A percentile compares a stretch with the other conserved stretches of the same genome.
phyloP scores from a whole-genome alignment of 2,888 invertebrate genomes.

The Calliphora vomitoria region DNA sequence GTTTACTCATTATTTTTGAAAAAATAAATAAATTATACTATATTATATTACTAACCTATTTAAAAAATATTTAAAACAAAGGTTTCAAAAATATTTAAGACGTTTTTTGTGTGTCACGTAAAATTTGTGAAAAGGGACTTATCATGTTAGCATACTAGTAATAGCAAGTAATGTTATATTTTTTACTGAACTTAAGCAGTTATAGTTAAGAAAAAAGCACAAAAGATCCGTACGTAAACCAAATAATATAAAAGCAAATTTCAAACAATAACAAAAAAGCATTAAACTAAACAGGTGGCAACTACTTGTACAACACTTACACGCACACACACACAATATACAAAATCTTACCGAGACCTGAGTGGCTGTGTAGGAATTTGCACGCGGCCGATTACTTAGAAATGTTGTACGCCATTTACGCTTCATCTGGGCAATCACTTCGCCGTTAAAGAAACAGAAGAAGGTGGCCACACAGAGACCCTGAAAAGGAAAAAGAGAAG shows the following conservation, averaged over 20 bases:
- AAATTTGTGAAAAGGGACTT: too few relatives aligned
- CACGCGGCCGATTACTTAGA: conserved; percentile 89
- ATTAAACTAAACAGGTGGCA: conserved; percentile 22
- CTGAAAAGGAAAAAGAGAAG: conserved; percentile 85
- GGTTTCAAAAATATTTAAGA: too few relatives aligned
- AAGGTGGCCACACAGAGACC: conserved; percentile 96
- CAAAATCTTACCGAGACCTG: conserved; percentile 92
- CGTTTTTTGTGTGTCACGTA: too few relatives aligned
- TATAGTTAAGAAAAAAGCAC: too few relatives aligned
- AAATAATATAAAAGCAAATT: neutral
- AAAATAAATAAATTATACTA: too few relatives aligned
- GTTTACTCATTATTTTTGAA: too few relatives aligned
- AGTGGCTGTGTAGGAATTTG: conserved; percentile 93
- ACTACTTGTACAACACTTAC: conserved; percentile 51
- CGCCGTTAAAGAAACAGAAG: conserved; percentile 97
- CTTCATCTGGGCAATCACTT: conserved; percentile 95
- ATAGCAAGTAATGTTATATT: too few relatives aligned
- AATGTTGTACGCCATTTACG: conserved; percentile 91
- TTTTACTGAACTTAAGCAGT: too few relatives aligned
- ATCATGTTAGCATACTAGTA: too few relatives aligned
- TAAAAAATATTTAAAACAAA: too few relatives aligned
- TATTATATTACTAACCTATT: too few relatives aligned
- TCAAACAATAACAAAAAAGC: conserved; percentile 19
- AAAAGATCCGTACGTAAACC: too few relatives aligned
- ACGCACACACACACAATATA: conserved; percentile 76